Evolutionary conservation across 1,140 invertebrate genomes (phyloP).

Genomic region (Formica selysi): DNA sequence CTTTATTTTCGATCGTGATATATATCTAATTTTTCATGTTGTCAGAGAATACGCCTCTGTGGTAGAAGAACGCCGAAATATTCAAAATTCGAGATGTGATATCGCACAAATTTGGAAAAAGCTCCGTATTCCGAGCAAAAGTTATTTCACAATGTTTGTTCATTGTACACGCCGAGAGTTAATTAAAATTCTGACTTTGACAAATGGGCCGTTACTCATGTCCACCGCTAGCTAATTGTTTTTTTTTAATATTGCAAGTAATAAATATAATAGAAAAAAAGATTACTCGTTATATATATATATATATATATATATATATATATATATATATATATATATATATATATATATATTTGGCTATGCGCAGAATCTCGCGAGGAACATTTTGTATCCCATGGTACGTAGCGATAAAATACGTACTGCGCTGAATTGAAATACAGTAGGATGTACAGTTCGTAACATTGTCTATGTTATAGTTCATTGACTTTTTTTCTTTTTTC

Average conservation of each 20-base stretch:
- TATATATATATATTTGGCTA: background rate
- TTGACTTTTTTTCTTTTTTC: conserved; percentile 4
- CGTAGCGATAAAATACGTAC: conserved; percentile 7
- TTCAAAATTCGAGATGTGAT: conserved; percentile 41
- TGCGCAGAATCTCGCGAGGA: background rate
- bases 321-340: no score
- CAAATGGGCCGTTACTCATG: conserved; percentile 38
- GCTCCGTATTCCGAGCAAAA: background rate
- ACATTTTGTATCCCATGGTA: conserved; percentile 6
- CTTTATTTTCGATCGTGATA: conserved; percentile 8
- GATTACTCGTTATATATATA: background rate
- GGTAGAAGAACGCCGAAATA: background rate
- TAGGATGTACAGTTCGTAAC: background rate
- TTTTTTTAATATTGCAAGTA: conserved; percentile 15
- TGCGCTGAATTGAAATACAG: background rate
- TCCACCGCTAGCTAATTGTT: conserved; percentile 13
- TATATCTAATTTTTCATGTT: background rate
- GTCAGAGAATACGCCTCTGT: background rate
- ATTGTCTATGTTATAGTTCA: background rate
- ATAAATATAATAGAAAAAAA: conserved; percentile 1
- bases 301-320: no score
- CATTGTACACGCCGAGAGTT: background rate
- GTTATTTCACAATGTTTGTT: conserved; percentile 8
- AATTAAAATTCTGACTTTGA: conserved; percentile 37
- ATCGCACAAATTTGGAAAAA: conserved; percentile 20